Evolutionary conservation across 2,888 invertebrate species (phyloP).

Genomic region (Pyrocoelia pectoralis): DNA sequence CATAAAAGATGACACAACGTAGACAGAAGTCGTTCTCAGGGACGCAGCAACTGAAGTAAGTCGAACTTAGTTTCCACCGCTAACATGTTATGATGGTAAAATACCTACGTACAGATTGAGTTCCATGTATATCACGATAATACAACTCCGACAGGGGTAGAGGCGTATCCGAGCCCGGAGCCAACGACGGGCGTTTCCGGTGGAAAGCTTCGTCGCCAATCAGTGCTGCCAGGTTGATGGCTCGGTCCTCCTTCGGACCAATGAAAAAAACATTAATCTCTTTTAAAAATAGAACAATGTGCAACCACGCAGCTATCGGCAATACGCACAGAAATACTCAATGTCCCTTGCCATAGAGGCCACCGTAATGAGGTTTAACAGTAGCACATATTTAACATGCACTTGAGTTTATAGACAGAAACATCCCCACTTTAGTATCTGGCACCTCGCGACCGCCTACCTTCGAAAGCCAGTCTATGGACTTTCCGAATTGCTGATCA

Average conservation of each 20-base stretch:
- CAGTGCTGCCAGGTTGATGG: conserved; percentile 47
- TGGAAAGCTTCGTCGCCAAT: conserved; percentile 55
- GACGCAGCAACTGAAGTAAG: conserved; percentile 29
- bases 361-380: conserved; percentile 60
- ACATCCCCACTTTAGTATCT: conserved; percentile 49
- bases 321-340: conserved; percentile 54
- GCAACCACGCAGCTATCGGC: conserved; percentile 56
- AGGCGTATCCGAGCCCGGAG: conserved; percentile 47
- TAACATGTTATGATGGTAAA: conserved; percentile 61
- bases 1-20: background rate
- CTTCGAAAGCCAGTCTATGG: conserved; percentile 43
- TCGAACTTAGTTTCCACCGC: conserved; percentile 57
- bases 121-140: conserved; percentile 59
- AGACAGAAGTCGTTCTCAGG: conserved; percentile 2
- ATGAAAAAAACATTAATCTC: conserved; percentile 64
- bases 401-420: conserved; percentile 60
- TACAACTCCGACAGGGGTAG: conserved; percentile 54
- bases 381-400: conserved; percentile 61
- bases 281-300: conserved; percentile 61
- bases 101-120: conserved; percentile 61
- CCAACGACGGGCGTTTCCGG: conserved; percentile 57
- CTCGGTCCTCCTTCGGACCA: conserved; percentile 60
- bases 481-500: conserved; percentile 29
- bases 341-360: conserved; percentile 57
- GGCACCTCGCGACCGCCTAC: conserved; percentile 56